These are phyloP conservation scores for Meloidogyne chitwoodi DNA, from an alignment of 1,140 invertebrate species.

Conservation along the genomic window DNA sequence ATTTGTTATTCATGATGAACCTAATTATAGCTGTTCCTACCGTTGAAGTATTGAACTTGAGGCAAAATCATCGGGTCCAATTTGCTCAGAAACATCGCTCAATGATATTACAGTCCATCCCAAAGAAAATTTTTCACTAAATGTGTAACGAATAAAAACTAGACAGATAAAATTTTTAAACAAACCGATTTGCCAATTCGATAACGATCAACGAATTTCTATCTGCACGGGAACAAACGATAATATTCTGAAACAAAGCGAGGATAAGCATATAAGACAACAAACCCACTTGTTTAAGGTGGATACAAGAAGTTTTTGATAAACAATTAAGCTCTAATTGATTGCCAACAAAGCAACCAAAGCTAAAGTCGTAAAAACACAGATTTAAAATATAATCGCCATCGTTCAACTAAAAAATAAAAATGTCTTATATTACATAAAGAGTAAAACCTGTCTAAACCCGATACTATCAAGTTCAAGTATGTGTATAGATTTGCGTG, in stretches of 20 bases:
- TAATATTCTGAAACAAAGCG: background rate
- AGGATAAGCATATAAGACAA: background rate
- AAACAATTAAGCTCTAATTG: background rate
- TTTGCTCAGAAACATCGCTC: background rate
- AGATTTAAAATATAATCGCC: background rate
- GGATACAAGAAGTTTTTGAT: background rate
- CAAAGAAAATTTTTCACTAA: background rate
- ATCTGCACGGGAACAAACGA: background rate
- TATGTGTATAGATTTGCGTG: background rate
- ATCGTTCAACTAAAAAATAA: background rate
- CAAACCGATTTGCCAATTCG: constrained; percentile 1
- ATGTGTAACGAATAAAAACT: background rate
- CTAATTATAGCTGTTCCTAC: background rate
- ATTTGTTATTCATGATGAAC: background rate
- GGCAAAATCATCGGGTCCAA: background rate
- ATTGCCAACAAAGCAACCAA: background rate
- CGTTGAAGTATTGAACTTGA: background rate
- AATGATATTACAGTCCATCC: constrained; percentile 8
- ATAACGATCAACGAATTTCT: background rate
- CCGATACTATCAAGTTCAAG: background rate
- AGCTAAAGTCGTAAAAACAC: constrained; percentile 7
- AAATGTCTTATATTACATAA: background rate
- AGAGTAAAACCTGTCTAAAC: constrained; percentile 4
- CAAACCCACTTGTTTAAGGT: background rate
- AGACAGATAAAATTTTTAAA: background rate